phyloP scores from a whole-genome alignment of 2,797 vertebrate genomes.

The Acridotheres tristis region DNA sequence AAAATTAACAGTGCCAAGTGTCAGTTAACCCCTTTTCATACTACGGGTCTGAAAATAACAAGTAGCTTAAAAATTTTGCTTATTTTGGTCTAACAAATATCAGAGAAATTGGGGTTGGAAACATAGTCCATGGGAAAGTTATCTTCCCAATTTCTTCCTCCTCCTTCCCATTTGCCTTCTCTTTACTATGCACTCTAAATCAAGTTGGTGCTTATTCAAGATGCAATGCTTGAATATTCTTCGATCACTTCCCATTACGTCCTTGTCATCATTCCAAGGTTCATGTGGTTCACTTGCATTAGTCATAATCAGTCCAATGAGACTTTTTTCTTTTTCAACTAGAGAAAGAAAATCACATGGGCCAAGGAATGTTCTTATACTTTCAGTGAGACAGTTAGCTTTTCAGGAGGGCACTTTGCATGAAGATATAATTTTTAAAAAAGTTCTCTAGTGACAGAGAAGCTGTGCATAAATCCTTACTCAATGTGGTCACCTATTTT shows the following conservation, averaged over 20 bases:
- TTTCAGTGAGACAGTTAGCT: not conserved
- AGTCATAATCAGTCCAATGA: not conserved
- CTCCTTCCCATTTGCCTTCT: not conserved
- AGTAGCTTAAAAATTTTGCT: not conserved
- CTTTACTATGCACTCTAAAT: not conserved
- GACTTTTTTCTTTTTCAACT: not conserved
- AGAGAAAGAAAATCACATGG: not conserved
- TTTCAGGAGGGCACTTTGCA: not conserved
- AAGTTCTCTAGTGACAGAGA: not conserved
- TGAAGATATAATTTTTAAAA: not conserved
- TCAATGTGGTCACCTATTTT: rapidly evolving
- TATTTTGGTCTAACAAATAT: not conserved
- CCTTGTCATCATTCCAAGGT: not conserved
- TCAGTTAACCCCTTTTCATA: not conserved
- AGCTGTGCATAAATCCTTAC: not conserved
- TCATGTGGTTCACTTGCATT: not conserved
- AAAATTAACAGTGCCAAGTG: not conserved
- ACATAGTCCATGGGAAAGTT: not conserved
- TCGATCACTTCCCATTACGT: not conserved
- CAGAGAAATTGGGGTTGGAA: not conserved
- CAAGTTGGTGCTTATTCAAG: not conserved
- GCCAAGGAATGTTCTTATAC: not conserved
- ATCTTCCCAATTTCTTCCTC: not conserved
- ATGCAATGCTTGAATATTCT: not conserved
- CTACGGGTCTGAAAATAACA: not conserved